Evolutionary conservation across 2,113 vertebrate genomes (phyloP).

Genomic region (Heptranchias perlo): DNA sequence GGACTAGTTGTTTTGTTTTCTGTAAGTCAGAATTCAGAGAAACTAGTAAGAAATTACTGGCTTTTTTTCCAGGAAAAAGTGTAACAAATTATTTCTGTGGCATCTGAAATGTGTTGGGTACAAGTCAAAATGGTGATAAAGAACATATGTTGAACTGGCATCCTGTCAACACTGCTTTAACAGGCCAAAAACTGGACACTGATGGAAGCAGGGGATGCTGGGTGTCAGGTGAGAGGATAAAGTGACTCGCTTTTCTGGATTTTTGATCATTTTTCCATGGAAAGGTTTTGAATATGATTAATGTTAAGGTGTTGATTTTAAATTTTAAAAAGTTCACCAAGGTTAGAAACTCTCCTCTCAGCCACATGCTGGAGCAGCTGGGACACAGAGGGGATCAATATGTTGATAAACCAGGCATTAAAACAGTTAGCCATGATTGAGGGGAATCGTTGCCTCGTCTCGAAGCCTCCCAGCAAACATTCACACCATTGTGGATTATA

Average conservation of each 20-base stretch:
- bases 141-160: neutral
- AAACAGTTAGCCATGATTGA: neutral
- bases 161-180: neutral
- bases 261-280: neutral
- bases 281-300: neutral
- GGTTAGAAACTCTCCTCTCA: neutral
- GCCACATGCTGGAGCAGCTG: neutral
- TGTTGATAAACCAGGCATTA: neutral
- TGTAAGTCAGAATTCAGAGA: too few species aligned
- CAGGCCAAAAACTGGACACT: neutral
- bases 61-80: too few species aligned
- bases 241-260: neutral
- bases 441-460: neutral
- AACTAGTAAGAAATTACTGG: too few species aligned
- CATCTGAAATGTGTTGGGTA: neutral
- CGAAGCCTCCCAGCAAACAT: neutral
- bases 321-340: neutral
- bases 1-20: too few species aligned
- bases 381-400: neutral
- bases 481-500: neutral
- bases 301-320: neutral
- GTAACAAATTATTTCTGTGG: too few species aligned
- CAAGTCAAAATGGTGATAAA: neutral
- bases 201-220: neutral
- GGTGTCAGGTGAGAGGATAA: neutral